A percentile compares a stretch with the other conserved stretches of the same genome.
These are phyloP conservation scores for Temnothorax curvispinosus DNA, from an alignment of 1,140 invertebrate genomes.

Conservation along the genomic window DNA sequence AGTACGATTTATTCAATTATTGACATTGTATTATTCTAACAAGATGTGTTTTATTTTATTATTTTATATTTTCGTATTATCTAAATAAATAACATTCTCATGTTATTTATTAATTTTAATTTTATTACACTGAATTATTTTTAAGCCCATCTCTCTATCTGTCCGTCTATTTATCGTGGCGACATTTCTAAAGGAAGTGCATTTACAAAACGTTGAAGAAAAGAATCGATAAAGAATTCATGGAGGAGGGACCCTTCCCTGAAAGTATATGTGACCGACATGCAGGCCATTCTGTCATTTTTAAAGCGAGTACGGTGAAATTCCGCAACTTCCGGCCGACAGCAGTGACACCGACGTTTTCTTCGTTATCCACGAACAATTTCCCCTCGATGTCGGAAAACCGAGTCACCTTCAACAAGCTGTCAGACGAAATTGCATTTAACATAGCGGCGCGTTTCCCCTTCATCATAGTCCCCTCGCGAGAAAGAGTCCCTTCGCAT, in stretches of 20 bases:
- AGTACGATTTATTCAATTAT: not conserved
- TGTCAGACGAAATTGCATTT: slow-evolving; percentile 69
- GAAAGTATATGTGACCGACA: not conserved
- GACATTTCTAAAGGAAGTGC: not conserved
- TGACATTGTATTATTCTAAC: not conserved
- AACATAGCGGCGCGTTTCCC: slow-evolving; percentile 13
- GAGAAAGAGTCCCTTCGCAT: slow-evolving; percentile 40
- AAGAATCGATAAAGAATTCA: slow-evolving; percentile 27
- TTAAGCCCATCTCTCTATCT: not conserved
- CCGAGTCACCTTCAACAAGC: slow-evolving; percentile 41
- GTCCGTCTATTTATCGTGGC: not conserved
- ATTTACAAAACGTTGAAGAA: not conserved
- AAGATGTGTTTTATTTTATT: not conserved
- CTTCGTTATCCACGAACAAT: slow-evolving; percentile 64
- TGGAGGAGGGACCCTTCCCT: no score
- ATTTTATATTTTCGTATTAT: not conserved
- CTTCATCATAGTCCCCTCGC: slow-evolving; percentile 12
- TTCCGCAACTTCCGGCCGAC: slow-evolving; percentile 52
- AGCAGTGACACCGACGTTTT: slow-evolving; percentile 43
- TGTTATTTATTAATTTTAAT: not conserved
- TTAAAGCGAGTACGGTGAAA: slow-evolving; percentile 9
- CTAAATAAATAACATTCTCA: not conserved
- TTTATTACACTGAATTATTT: not conserved
- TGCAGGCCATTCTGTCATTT: slow-evolving; percentile 27
- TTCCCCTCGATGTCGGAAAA: slow-evolving; percentile 47